Percentiles rank a stretch among this genome's conserved stretches.
phyloP scores from a whole-genome alignment of 2,888 invertebrate genomes.

The Drosophila trichaetosa region DNA sequence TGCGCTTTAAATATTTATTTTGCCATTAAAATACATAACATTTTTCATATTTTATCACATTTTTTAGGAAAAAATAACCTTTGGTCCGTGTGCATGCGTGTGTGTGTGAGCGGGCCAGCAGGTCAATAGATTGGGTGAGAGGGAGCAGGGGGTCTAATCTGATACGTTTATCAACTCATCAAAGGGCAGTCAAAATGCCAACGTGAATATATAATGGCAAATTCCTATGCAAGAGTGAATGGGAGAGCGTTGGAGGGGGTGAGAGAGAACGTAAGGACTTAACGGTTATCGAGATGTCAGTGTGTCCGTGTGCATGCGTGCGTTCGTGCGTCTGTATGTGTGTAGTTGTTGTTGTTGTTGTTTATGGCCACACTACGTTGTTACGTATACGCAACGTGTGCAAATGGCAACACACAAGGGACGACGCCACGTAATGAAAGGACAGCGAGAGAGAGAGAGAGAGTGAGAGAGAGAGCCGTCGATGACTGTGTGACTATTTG shows the following conservation, averaged over 20 bases:
- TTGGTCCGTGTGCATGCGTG: conserved; percentile 9
- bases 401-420: conserved; percentile 68
- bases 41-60: conserved; percentile 34
- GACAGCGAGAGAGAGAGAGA: conserved; percentile 22
- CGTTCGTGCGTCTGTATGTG: conserved; percentile 13
- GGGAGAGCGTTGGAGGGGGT: neutral
- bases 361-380: conserved; percentile 62
- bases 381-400: conserved; percentile 77
- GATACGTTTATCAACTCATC: conserved; percentile 68
- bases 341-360: conserved; percentile 47
- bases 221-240: conserved; percentile 35
- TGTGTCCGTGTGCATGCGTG: neutral
- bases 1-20: conserved; percentile 53
- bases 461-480: conserved; percentile 26
- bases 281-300: conserved; percentile 32
- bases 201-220: conserved; percentile 68
- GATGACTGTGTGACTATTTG: conserved; percentile 67
- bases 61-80: conserved; percentile 2
- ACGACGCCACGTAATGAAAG: conserved; percentile 43
- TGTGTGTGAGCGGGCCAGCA: neutral
- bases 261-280: conserved; percentile 24
- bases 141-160: conserved; percentile 33
- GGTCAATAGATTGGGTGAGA: neutral
- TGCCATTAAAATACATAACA: conserved; percentile 24
- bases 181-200: conserved; percentile 71